Base-by-base conservation (phyloP, 2,797 vertebrate genomes). In the Sebastes cheni region DNA sequence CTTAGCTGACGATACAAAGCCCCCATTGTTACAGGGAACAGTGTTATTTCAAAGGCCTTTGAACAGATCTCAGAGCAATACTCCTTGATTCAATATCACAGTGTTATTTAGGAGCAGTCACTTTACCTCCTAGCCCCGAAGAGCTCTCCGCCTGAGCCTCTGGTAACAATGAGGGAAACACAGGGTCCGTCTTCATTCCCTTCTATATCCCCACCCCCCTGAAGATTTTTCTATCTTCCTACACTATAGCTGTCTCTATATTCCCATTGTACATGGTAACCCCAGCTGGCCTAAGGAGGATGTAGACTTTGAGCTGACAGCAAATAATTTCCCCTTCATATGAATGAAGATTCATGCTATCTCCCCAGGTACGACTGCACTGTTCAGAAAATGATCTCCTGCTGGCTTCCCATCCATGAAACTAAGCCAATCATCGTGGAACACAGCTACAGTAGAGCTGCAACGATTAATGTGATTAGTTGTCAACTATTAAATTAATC, bases 21-120 rank as follows among this genome's bases (percentile, higher is more conserved):
- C 86, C 83, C 93, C 87, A 96, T 95, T 97, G 96, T 97, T 95
- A 93, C 85, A 75, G 66, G 58, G 91, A 93, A 90, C 94, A 84
- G 92, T 64, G 80, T 95, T 95, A 95, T 95, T 96, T 95, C 92
- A 95, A 80, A 93, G 91, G 93, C 92, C 93, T 92, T 91, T 90
- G 91, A 90, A 94, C 91, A 92, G 84, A 86, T 88, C 88, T 89
- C 87, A 88, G 86, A 94, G 84, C 89, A 72, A 67, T 62, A 79
- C 72, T 80, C 59, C 76, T 80, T 80, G 67, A 91, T 88, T 91
- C 87, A 90, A 93, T 91, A 94, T 91, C 81, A 80, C 72, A 77
- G 82, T 81, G 75, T 89, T 90, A 91, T 91, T 94, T 85, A 82
- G 85, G 59, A 81, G 76, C 67, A 54, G 79, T 84, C 59, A 59